phyloP scores from a whole-genome alignment of 1,140 invertebrate genomes.

The Propsilocerus akamusi region DNA sequence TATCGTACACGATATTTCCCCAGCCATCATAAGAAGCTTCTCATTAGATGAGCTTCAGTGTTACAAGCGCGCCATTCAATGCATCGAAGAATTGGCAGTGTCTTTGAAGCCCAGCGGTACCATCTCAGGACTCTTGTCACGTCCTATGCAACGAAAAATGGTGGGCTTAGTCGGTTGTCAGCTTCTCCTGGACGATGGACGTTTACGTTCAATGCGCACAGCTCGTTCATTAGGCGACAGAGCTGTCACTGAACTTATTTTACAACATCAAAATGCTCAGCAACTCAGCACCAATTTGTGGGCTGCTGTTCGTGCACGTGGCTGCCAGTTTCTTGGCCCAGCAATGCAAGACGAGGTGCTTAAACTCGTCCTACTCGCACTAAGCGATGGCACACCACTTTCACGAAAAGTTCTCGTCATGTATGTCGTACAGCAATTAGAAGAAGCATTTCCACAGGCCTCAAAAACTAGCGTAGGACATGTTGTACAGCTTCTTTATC shows the following conservation, averaged over 20 bases:
- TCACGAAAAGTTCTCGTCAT: conserved; percentile 95
- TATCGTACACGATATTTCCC: conserved; percentile 9
- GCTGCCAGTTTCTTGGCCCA: conserved; percentile 97
- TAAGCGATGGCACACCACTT: conserved; percentile 92
- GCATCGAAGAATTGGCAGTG: conserved; percentile 71
- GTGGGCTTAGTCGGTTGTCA: conserved; percentile 86
- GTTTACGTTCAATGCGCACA: conserved; percentile 60
- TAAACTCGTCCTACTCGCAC: conserved; percentile 77
- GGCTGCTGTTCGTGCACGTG: conserved; percentile 88
- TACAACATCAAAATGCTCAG: conserved; percentile 84
- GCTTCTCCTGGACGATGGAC: conserved; percentile 71
- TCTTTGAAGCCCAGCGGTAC: conserved; percentile 49
- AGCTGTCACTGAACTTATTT: conserved; percentile 83
- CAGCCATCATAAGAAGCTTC: conserved; percentile 32
- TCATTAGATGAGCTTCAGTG: conserved; percentile 44
- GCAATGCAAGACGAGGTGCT: conserved; percentile 98
- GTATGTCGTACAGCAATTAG: conserved; percentile 93
- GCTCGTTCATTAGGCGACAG: conserved; percentile 84
- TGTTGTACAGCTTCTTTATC: conserved; percentile 92
- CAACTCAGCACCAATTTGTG: conserved; percentile 86
- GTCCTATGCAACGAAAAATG: conserved; percentile 90
- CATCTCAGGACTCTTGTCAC: conserved; percentile 42
- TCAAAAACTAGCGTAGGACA: conserved; percentile 98
- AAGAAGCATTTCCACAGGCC: conserved; percentile 90
- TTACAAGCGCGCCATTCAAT: conserved; percentile 61